Conservation (phyloP, 2,797 vertebrate genomes). For the Macrochelys suwanniensis region DNA sequence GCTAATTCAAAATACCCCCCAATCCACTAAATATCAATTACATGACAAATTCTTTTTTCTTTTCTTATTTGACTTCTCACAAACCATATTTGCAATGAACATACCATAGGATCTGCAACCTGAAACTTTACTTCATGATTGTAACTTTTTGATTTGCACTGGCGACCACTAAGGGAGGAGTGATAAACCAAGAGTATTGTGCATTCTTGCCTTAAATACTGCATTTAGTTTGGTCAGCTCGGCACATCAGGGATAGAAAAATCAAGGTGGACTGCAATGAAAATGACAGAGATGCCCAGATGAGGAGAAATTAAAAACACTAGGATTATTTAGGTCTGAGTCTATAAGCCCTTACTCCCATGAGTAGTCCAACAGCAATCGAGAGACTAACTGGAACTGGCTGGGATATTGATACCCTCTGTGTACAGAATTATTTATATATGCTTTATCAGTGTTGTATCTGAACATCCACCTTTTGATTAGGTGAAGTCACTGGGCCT, state of each 20-base stretch:
- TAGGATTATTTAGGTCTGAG: fast-evolving
- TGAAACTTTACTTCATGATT: conserved; percentile 27
- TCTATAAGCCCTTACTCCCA: neutral
- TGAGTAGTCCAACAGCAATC: neutral
- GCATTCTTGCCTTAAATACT: conserved; percentile 8
- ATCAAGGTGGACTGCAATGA: neutral
- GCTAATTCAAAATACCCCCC: conserved; percentile 67
- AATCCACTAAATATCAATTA: conserved; percentile 59
- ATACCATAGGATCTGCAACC: neutral
- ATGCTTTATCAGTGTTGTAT: neutral
- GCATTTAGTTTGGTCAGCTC: neutral
- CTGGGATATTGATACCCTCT: neutral
- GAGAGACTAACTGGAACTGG: neutral
- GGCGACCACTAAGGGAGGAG: neutral
- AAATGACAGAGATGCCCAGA: neutral
- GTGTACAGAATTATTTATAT: neutral
- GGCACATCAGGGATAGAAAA: neutral
- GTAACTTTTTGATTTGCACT: conserved; percentile 30
- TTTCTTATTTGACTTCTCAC: conserved; percentile 43
- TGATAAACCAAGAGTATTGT: conserved; percentile 16
- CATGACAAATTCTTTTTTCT: fast-evolving
- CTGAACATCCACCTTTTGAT: neutral
- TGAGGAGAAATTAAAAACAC: neutral
- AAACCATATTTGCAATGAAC: neutral
- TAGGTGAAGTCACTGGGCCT: neutral